phyloP scores from a whole-genome alignment of 2,888 invertebrate species.

The Rotaria sp. region DNA sequence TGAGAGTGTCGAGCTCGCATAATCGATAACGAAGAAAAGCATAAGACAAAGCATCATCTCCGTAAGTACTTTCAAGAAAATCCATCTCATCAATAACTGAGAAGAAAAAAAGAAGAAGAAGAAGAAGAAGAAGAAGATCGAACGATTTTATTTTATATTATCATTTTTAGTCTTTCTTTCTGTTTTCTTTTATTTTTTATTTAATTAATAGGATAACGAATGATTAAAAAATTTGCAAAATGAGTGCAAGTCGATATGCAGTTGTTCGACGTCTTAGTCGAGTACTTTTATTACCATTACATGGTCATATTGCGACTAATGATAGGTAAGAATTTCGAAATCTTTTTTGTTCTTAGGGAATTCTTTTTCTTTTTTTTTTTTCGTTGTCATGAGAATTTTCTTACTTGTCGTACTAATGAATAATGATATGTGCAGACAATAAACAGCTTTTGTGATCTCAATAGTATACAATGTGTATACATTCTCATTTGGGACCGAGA shows the following conservation, averaged over 20 bases:
- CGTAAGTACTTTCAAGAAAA: not conserved
- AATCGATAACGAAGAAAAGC: not conserved
- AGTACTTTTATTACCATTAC: not conserved
- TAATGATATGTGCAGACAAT: not conserved
- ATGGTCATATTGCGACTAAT: not conserved
- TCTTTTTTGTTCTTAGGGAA: not conserved
- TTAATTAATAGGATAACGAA: not conserved
- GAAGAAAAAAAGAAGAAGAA: not conserved
- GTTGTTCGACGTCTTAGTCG: slow-evolving; percentile 1
- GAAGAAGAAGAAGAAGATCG: not conserved
- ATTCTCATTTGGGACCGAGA: not conserved
- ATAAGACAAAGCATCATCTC: not conserved
- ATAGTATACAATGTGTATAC: not conserved
- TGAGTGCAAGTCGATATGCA: not conserved
- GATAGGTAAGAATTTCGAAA: not conserved
- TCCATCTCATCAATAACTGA: not conserved
- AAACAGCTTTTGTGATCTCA: not conserved
- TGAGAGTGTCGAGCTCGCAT: not conserved
- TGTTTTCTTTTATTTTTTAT: not conserved
- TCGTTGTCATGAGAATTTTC: not conserved
- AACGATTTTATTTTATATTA: not conserved
- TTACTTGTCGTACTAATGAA: not conserved
- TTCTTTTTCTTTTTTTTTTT: not conserved
- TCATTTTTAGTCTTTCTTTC: not conserved
- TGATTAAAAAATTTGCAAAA: not conserved